Conservation (phyloP, 2,113 vertebrate genomes). For the Copsychus sechellarum region DNA sequence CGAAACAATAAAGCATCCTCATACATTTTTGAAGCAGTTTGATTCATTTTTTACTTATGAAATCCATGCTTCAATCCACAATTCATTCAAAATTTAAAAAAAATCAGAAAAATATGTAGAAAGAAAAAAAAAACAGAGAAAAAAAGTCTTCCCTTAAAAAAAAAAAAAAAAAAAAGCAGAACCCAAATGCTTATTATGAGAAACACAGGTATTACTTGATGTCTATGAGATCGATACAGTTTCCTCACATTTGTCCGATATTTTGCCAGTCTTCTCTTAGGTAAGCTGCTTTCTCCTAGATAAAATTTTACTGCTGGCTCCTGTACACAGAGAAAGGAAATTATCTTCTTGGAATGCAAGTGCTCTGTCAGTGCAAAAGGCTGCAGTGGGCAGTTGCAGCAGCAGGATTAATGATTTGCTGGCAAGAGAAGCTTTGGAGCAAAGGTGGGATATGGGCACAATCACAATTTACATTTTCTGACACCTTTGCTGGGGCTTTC, state of each 20-base stretch:
- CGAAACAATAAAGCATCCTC: background rate
- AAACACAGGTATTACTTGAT: background rate
- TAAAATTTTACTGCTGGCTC: background rate
- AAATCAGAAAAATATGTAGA: background rate
- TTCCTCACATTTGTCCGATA: background rate
- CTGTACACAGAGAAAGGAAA: background rate
- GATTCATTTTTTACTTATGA: background rate
- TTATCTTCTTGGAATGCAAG: background rate
- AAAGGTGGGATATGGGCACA: background rate
- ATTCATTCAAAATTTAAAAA: background rate
- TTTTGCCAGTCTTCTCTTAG: background rate
- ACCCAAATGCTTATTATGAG: background rate
- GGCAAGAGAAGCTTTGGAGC: background rate
- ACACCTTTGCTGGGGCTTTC: background rate
- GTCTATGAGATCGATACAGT: background rate
- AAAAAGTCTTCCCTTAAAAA: background rate
- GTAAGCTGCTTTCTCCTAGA: background rate
- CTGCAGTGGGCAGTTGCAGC: background rate
- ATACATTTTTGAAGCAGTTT: background rate
- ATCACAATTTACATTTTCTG: background rate
- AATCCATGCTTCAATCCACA: background rate
- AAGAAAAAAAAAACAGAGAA: background rate
- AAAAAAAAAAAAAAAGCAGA: background rate
- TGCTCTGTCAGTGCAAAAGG: background rate
- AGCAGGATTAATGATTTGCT: background rate